Evolutionary conservation across 2,113 vertebrate genomes (phyloP).

Genomic region (Grus americana): DNA sequence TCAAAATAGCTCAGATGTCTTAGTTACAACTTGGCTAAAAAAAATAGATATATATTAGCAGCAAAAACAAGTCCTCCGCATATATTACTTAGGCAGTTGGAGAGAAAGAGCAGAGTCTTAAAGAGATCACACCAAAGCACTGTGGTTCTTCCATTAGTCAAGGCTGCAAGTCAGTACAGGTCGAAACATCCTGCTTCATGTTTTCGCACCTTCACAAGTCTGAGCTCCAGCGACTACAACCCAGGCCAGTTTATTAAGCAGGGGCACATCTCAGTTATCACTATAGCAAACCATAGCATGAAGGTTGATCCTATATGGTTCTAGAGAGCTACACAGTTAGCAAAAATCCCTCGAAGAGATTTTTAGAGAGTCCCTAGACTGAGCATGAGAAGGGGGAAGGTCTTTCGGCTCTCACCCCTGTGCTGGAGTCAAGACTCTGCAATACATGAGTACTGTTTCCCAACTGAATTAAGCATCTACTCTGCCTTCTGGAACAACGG

Average conservation of each 20-base stretch:
- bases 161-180: constrained; percentile 1
- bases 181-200: constrained; percentile 15
- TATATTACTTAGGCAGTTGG: neutral
- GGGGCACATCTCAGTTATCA: neutral
- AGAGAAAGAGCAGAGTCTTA: neutral
- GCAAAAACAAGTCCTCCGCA: neutral
- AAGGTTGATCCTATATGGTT: neutral
- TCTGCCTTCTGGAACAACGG: neutral
- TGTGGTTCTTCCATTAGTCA: constrained; percentile 28
- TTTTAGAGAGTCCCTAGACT: neutral
- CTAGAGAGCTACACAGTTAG: neutral
- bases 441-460: neutral
- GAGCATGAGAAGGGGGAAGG: accelerated
- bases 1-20: constrained; percentile 29
- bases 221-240: constrained; percentile 6
- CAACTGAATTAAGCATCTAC: neutral
- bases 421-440: neutral
- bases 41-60: neutral
- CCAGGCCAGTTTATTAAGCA: neutral
- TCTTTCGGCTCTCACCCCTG: neutral
- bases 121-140: neutral
- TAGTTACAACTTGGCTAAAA: constrained; percentile 2
- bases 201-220: neutral
- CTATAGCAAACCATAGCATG: neutral
- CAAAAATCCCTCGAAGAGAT: neutral